Evolutionary conservation across 2,113 vertebrate genomes (phyloP), one percentile per base, ranked within the genome.

Genomic region (Mus musculus): DNA sequence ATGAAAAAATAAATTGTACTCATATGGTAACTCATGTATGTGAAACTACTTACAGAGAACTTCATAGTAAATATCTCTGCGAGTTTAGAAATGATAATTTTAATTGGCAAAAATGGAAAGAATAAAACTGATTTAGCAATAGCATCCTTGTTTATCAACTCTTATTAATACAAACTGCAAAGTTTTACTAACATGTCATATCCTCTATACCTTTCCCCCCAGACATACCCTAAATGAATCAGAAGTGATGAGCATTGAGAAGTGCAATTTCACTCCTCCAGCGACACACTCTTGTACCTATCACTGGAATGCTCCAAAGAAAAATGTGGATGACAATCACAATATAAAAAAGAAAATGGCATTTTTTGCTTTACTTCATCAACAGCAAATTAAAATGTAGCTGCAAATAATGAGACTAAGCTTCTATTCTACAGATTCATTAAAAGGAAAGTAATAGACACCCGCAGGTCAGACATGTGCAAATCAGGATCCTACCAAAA

Each of bases 201-300:
- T 22, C 0, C 19, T 94, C 93, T 46, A 76, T 46, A 63, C 13
- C 22, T 59, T 39, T 96, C 11, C 42, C 42, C 22, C 19, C 82
- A 28, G 67, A 13, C 13, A 69, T 90, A 93, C 24, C 42, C 76
- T 95, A 92, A 75, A n/a, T 94, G 19, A 2, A 75, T 94, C 72
- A 95, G 13, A 87, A 94, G 1, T 5, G 7, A 71, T 63, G 63
- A 86, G 36, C 52, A 56, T 72, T 78, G n/a, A 96, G 5, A 86
- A 59, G 13, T 59, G 84, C 88, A 82, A 94, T 76, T 77, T 93
- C 89, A 95, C 52, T 72, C 17, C 89, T 5, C 67, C 22, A 97
- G 65, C 81, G 91, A 84, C 4, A 0, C 56, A 54, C 26, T 93
- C 28, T 95, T 5, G 1, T 61, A 90, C 19, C 10, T 93, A 46